phyloP scores from a whole-genome alignment of 92 coral and sea anemone species.

The Zoanthus sansibaricus region DNA sequence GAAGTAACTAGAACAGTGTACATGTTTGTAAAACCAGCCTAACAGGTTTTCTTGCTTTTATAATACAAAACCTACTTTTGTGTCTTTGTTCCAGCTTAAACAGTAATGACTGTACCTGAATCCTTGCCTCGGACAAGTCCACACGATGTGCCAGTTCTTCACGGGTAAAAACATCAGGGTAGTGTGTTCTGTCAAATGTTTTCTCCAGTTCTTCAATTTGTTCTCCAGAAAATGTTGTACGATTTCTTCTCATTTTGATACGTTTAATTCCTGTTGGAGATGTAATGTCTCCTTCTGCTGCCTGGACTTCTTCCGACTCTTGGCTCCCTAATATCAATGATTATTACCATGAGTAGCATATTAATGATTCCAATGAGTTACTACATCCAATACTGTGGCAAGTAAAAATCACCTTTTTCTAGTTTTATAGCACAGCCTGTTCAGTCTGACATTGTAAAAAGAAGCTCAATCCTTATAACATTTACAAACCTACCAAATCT shows the following conservation, averaged over 20 bases:
- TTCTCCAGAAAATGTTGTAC: slow-evolving; percentile 91
- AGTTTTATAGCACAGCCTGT: too few relatives aligned
- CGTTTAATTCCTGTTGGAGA: slow-evolving; percentile 74
- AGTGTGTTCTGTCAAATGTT: slow-evolving; percentile 94
- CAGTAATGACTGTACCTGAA: slow-evolving; percentile 95
- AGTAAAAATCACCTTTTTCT: too few relatives aligned
- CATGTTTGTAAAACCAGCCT: slow-evolving; percentile 14
- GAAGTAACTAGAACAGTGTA: neutral
- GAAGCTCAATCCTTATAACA: too few relatives aligned
- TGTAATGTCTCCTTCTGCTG: slow-evolving; percentile 66
- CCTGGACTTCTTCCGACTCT: slow-evolving; percentile 76
- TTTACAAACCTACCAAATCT: too few relatives aligned
- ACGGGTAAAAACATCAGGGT: slow-evolving; percentile 96
- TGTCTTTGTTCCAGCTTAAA: slow-evolving; percentile 74
- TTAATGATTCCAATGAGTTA: too few relatives aligned
- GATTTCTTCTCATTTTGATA: slow-evolving; percentile 83
- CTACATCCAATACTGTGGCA: too few relatives aligned
- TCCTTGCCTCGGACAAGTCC: slow-evolving; percentile 98
- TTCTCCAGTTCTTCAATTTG: slow-evolving; percentile 96
- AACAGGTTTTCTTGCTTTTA: neutral
- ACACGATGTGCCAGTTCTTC: slow-evolving; percentile 93
- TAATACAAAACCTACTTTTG: neutral
- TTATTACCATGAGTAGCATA: too few relatives aligned
- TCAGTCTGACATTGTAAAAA: too few relatives aligned
- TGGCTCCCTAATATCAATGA: slow-evolving; percentile 62